phyloP scores from a whole-genome alignment of 2,888 invertebrate species.

The Sarcophaga caerulescens region DNA sequence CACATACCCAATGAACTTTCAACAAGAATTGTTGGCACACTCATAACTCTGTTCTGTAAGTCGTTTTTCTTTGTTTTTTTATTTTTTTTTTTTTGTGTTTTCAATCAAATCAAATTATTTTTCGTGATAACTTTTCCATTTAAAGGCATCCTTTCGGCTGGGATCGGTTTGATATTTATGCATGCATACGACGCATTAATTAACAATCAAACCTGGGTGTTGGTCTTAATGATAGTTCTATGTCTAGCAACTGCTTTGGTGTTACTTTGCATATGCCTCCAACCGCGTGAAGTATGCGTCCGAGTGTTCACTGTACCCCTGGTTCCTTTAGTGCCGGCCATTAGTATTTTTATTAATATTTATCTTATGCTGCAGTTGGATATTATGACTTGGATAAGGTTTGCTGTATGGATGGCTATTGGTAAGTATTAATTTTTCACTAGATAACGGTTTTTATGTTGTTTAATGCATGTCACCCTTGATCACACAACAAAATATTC shows the following conservation, averaged over 20 bases:
- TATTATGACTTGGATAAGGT: constrained; percentile 90
- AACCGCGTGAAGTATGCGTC: constrained; percentile 76
- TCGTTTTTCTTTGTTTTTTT: constrained; percentile 13
- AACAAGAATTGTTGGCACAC: constrained; percentile 76
- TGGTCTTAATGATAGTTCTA: constrained; percentile 73
- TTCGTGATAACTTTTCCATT: neutral
- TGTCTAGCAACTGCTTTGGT: constrained; percentile 71
- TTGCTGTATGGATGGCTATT: constrained; percentile 90
- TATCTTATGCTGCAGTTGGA: constrained; percentile 93
- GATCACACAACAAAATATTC: neutral
- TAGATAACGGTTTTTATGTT: neutral
- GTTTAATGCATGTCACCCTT: constrained; percentile 27
- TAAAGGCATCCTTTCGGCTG: constrained; percentile 76
- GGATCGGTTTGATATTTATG: constrained; percentile 76
- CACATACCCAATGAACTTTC: constrained; percentile 74
- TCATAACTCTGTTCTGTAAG: constrained; percentile 77
- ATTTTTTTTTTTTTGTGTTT: too few species aligned
- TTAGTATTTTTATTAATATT: constrained; percentile 92
- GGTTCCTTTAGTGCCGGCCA: constrained; percentile 90
- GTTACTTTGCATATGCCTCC: constrained; percentile 76
- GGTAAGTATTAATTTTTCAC: constrained; percentile 83
- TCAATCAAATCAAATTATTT: neutral
- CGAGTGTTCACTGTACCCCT: constrained; percentile 87
- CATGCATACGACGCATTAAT: constrained; percentile 74
- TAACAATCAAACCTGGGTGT: constrained; percentile 74